Evolutionary conservation across 1,140 invertebrate species (phyloP).

Genomic region (Listronotus bonariensis): DNA sequence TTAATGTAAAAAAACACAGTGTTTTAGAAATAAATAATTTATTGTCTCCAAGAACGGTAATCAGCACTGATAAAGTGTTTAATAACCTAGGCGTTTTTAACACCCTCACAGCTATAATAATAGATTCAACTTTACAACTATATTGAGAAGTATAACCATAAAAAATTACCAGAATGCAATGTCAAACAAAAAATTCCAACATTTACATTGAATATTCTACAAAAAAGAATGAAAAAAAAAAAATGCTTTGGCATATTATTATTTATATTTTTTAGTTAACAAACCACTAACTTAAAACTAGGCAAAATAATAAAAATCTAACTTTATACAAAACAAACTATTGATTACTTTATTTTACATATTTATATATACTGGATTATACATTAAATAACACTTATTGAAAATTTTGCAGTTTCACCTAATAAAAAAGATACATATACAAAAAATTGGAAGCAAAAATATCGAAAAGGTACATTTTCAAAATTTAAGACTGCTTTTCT

Average conservation of each 20-base stretch:
- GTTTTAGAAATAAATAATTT: conserved; percentile 56
- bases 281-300: conserved; percentile 43
- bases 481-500: no score
- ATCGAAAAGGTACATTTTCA: no score
- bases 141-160: conserved; percentile 21
- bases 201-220: conserved; percentile 29
- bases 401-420: no score
- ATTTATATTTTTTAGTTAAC: conserved; percentile 34
- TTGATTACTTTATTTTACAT: conserved; percentile 21
- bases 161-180: conserved; percentile 27
- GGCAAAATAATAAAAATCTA: conserved; percentile 45
- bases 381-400: conserved; percentile 30
- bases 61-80: conserved; percentile 45
- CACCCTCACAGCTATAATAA: conserved; percentile 47
- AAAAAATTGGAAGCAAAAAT: no score
- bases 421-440: no score
- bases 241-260: conserved; percentile 52
- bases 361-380: conserved; percentile 38
- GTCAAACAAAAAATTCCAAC: conserved; percentile 22
- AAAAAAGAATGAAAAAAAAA: conserved; percentile 30
- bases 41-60: conserved; percentile 56
- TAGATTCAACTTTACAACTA: conserved; percentile 47
- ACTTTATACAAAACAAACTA: conserved; percentile 52
- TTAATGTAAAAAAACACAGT: neutral
- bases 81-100: conserved; percentile 49